A percentile compares a stretch with the other conserved stretches of the same genome.
These are phyloP conservation scores for Myxocyprinus asiaticus DNA, from an alignment of 2,113 vertebrate species.

Conservation along the genomic window DNA sequence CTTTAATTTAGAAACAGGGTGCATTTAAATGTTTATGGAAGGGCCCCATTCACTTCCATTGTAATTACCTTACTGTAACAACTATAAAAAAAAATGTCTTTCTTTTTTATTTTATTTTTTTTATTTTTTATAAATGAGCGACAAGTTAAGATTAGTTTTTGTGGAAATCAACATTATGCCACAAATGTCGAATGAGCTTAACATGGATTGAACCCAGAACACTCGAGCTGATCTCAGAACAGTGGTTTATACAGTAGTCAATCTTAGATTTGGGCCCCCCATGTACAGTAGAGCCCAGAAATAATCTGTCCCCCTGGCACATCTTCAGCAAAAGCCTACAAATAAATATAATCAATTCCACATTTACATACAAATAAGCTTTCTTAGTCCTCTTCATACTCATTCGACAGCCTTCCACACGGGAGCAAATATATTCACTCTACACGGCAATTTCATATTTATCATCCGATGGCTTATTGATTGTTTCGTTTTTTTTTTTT, in stretches of 20 bases:
- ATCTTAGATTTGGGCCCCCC: background rate
- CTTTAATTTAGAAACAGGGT: no score
- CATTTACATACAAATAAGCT: conserved; percentile 83
- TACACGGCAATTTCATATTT: conserved; percentile 72
- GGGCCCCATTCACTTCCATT: no score
- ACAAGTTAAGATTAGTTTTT: no score
- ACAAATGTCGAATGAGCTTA: no score
- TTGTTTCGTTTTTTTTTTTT: conserved; percentile 71
- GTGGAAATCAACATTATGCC: no score
- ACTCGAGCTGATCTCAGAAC: background rate
- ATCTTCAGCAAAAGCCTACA: conserved; percentile 62
- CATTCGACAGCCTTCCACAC: conserved; percentile 68
- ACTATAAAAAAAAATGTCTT: no score
- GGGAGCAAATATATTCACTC: conserved; percentile 68
- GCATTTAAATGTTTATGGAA: no score
- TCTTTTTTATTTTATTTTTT: no score
- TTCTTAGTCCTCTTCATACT: conserved; percentile 67
- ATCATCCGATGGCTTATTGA: conserved; percentile 76
- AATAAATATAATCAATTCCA: conserved; percentile 81
- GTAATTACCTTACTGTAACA: background rate
- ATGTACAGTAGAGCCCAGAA: background rate
- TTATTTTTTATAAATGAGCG: no score
- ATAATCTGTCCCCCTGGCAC: conserved; percentile 12
- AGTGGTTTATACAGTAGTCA: background rate
- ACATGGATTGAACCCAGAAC: no score